Evolutionary conservation across 2,113 vertebrate genomes (phyloP).

Genomic region (Cromileptes altivelis): DNA sequence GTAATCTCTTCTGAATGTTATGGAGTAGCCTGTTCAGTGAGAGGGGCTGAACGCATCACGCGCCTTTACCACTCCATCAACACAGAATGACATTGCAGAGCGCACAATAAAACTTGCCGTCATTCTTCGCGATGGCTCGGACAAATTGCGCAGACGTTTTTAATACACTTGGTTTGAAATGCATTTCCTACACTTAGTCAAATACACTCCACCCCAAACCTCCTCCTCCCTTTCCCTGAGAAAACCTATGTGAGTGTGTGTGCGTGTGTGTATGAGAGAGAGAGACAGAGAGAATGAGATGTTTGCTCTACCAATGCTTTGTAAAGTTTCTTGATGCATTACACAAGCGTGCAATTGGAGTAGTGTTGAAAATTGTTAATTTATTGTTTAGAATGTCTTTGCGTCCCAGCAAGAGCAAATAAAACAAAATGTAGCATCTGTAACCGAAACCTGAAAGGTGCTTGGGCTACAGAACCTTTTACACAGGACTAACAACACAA

Average conservation of each 20-base stretch:
- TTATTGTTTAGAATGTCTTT: slow-evolving; percentile 85
- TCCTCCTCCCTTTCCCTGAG: slow-evolving; percentile 57
- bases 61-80: slow-evolving; percentile 77
- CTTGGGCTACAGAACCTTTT: slow-evolving; percentile 72
- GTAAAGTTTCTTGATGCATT: slow-evolving; percentile 78
- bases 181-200: slow-evolving; percentile 66
- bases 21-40: slow-evolving; percentile 77
- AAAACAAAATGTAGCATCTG: slow-evolving; percentile 83
- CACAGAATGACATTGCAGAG: slow-evolving; percentile 64
- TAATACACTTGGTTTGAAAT: slow-evolving; percentile 69
- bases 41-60: slow-evolving; percentile 77
- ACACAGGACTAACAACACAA: slow-evolving; percentile 76
- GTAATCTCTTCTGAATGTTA: slow-evolving; percentile 84
- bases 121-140: slow-evolving; percentile 5
- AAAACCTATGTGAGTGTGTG: slow-evolving; percentile 52
- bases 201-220: slow-evolving; percentile 62
- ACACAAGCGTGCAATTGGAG: slow-evolving; percentile 76
- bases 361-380: slow-evolving; percentile 74
- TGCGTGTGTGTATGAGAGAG: not conserved
- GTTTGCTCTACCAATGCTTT: slow-evolving; percentile 75
- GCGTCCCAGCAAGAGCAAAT: slow-evolving; percentile 75
- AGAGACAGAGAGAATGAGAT: slow-evolving; percentile 43
- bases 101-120: slow-evolving; percentile 47
- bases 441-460: slow-evolving; percentile 77
- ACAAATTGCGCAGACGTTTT: slow-evolving; percentile 64